phyloP scores from a whole-genome alignment of 2,113 vertebrate genomes.

The Orcinus orca region DNA sequence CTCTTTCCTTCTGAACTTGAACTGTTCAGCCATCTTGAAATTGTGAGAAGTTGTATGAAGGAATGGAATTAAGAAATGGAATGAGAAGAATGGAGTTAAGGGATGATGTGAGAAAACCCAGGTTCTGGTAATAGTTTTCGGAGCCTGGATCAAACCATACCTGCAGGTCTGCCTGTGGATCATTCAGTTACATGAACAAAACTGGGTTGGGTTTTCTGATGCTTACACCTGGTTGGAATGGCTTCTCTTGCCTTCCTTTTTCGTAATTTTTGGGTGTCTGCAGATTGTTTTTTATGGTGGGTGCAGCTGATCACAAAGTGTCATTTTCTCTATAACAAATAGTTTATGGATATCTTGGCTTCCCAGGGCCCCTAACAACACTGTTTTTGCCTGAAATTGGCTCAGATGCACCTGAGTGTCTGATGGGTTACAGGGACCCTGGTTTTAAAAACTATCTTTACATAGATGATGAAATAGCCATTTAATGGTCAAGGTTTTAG shows the following conservation, averaged over 20 bases:
- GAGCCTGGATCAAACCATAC: background rate
- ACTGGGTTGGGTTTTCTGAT: background rate
- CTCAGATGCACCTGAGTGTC: background rate
- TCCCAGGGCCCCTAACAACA: background rate
- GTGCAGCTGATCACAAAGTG: background rate
- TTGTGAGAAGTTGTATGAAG: background rate
- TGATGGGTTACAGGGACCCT: background rate
- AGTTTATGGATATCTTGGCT: too few relatives aligned
- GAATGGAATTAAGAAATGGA: background rate
- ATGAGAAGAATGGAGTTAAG: background rate
- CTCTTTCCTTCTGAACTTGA: background rate
- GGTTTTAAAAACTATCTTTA: constrained; percentile 2
- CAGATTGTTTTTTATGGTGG: background rate
- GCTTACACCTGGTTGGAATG: background rate
- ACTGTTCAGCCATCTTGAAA: background rate
- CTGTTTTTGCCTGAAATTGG: background rate
- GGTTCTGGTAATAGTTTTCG: background rate
- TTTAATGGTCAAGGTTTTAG: background rate
- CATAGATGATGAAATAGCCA: background rate
- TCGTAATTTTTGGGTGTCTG: background rate
- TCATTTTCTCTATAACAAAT: background rate
- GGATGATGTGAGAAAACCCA: background rate
- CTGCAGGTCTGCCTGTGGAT: background rate
- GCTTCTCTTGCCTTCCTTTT: background rate
- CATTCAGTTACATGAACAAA: background rate